phyloP scores from a whole-genome alignment of 1,140 invertebrate genomes.

The Contarinia nasturtii region DNA sequence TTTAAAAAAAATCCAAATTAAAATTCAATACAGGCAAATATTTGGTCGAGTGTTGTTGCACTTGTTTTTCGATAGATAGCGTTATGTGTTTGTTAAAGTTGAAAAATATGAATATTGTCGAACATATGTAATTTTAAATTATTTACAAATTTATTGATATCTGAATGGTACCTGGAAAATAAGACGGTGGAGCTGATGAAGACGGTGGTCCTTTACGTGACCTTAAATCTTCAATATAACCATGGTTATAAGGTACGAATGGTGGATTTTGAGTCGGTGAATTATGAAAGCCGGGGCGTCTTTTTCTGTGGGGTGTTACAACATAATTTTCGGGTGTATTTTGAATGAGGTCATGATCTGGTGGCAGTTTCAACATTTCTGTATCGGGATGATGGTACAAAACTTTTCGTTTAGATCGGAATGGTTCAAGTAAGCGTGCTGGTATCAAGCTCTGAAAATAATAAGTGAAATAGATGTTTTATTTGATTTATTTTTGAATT shows the following conservation, averaged over 20 bases:
- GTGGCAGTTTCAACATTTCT: conserved; percentile 31
- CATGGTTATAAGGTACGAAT: conserved; percentile 57
- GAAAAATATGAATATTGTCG: too few relatives aligned
- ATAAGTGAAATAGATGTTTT: background rate
- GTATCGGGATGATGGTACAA: conserved; percentile 40
- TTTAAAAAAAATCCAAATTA: too few relatives aligned
- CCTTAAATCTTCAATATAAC: conserved; percentile 40
- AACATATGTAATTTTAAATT: too few relatives aligned
- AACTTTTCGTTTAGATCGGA: conserved; percentile 39
- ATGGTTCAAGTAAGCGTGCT: conserved; percentile 20
- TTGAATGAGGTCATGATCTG: conserved; percentile 41
- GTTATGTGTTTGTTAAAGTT: too few relatives aligned
- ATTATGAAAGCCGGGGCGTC: conserved; percentile 66
- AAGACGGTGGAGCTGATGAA: conserved; percentile 14
- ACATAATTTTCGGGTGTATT: conserved; percentile 53
- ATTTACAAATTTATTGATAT: too few relatives aligned
- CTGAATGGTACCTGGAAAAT: conserved; percentile 10
- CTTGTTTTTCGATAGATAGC: too few relatives aligned
- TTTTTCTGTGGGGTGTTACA: conserved; percentile 63
- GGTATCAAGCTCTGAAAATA: conserved; percentile 26
- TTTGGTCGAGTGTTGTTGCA: too few relatives aligned
- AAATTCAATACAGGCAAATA: too few relatives aligned
- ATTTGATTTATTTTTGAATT: background rate
- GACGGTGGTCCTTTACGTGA: conserved; percentile 19
- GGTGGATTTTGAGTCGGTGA: conserved; percentile 66